Percentiles rank a stretch among this genome's conserved stretches.
These are phyloP conservation scores for Pomacea canaliculata DNA, from an alignment of 2,888 invertebrate genomes.

Conservation along the genomic window DNA sequence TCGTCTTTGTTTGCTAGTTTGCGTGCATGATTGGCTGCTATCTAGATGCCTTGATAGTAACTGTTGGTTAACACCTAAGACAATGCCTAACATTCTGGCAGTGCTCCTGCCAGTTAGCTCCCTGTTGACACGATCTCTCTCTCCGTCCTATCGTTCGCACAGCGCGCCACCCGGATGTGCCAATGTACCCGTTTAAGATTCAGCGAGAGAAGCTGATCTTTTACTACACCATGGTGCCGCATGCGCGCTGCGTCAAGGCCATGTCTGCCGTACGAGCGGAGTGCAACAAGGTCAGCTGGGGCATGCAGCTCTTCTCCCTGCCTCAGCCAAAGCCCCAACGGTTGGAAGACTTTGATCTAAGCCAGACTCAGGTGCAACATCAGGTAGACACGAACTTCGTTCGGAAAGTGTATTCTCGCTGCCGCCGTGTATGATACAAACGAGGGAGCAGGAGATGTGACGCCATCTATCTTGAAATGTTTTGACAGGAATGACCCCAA, in stretches of 20 bases:
- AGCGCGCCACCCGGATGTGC: slow-evolving; percentile 66
- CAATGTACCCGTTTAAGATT: slow-evolving; percentile 67
- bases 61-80: no score
- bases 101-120: no score
- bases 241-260: slow-evolving; percentile 67
- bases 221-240: slow-evolving; percentile 67
- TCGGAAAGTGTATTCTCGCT: neutral
- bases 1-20: no score
- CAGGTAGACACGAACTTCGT: slow-evolving; percentile 70
- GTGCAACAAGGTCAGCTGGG: slow-evolving; percentile 76
- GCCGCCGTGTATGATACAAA: neutral
- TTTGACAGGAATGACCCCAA: no score
- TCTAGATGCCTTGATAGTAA: no score
- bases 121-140: no score
- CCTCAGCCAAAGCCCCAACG: slow-evolving; percentile 76
- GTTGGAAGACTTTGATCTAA: slow-evolving; percentile 79
- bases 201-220: slow-evolving; percentile 69
- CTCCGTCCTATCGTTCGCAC: neutral
- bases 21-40: no score
- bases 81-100: no score
- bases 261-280: slow-evolving; percentile 71
- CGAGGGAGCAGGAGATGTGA: no score
- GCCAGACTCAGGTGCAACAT: slow-evolving; percentile 76
- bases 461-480: no score
- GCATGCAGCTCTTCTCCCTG: slow-evolving; percentile 77